Base-by-base conservation (phyloP, 2,888 invertebrate species). In the Tenthredo distinguenda region DNA sequence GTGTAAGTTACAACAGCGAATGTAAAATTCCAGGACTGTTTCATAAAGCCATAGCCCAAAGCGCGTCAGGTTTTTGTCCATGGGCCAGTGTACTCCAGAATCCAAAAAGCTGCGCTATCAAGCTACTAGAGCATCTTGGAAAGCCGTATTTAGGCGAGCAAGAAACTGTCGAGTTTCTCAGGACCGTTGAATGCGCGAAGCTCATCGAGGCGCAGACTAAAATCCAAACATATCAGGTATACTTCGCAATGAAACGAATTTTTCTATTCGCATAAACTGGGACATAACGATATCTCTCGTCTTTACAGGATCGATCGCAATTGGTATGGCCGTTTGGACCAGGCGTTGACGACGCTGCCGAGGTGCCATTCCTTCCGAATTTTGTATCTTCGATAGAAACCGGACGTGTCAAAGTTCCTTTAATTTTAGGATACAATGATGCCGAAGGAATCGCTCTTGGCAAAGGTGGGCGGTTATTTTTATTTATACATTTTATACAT, bases 371-470 rank as follows among this genome's bases (percentile, higher is more conserved):
- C 37, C 50, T 92, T 15, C 87, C 90, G 0, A 79, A 88, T 37
- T 84, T 89, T 37, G 87, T 88, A 5, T 26, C 43, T 1, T 40
- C 83, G 55, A 86, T 88, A 6, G 84, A 83, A 4, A 68, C 87
- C 31, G 31, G 43, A 4, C 90, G 90, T 3, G 85, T 90, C n/a
- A 87, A 90, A 55, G 88, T 93, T 55, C 93, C 93, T 0, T 87
- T 86, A 3, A 85, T 93, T 2, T 7, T 92, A 15, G 93, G 93
- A 5, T 87, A 86, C 79, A 91, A 87, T 81, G 85, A 65, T 47
- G 86, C 87, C 68, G 93, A 93, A 85, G 90, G 88, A 34, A 86
- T 88, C 31, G 1, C 87, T 2, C 71, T 50, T 12, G 15, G 18
- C 15, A 47, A 43, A 71, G 72, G 85, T 85, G 26, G 15, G 40